These are phyloP conservation scores for Mohoua ochrocephala DNA, from an alignment of 2,113 vertebrate genomes.

Conservation along the genomic window DNA sequence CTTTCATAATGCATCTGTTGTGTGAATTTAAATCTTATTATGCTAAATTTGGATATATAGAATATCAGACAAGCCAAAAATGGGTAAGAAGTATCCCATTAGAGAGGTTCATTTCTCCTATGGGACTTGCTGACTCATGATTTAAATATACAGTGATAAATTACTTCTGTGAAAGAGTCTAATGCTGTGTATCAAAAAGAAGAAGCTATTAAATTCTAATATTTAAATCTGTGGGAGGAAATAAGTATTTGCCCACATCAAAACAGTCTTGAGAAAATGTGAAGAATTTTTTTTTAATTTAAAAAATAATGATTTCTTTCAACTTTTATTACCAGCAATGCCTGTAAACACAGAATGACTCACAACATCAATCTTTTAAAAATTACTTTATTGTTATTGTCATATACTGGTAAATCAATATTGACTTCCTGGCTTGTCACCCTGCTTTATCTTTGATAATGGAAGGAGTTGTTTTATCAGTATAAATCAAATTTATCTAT, in stretches of 20 bases:
- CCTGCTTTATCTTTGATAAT: not conserved
- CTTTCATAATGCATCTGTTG: not conserved
- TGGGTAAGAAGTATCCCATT: not conserved
- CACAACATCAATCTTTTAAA: not conserved
- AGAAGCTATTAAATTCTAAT: not conserved
- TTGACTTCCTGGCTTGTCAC: not conserved
- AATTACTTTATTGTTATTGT: not conserved
- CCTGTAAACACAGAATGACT: not conserved
- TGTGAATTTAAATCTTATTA: not conserved
- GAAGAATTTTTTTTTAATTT: not conserved
- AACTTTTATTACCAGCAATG: not conserved
- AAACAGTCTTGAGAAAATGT: not conserved
- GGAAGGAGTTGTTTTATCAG: not conserved
- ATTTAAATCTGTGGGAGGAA: not conserved
- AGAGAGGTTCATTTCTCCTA: not conserved
- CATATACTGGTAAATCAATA: not conserved
- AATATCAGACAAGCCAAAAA: not conserved
- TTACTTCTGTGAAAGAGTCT: not conserved
- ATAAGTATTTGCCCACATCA: not conserved
- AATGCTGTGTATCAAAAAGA: not conserved
- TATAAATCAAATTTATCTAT: conserved; percentile 14
- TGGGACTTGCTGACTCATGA: not conserved
- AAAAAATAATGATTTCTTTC: not conserved
- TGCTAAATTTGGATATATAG: not conserved
- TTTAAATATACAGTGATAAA: conserved; percentile 7